phyloP scores from a whole-genome alignment of 1,140 invertebrate species.

The Cydia fagiglandana region DNA sequence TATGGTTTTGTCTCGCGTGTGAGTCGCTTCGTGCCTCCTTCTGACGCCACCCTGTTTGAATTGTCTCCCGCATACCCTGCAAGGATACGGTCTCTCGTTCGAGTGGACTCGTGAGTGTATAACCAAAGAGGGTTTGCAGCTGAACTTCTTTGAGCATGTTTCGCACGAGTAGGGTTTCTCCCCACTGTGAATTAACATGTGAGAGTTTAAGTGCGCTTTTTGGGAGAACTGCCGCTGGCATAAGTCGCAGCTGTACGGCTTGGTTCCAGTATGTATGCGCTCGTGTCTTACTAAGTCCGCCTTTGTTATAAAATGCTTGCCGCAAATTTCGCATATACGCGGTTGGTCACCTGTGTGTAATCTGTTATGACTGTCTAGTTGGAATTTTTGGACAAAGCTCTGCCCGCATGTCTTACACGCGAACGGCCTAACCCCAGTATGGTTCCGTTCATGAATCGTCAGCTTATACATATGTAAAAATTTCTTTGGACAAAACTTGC shows the following conservation, averaged over 20 bases:
- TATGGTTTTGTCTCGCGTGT: neutral
- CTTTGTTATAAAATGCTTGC: neutral
- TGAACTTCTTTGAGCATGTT: neutral
- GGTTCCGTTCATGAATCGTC: neutral
- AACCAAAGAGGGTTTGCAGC: neutral
- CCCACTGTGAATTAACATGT: neutral
- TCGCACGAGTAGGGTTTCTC: neutral
- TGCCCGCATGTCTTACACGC: neutral
- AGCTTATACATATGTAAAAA: neutral
- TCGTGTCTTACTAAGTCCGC: neutral
- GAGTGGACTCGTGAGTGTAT: neutral
- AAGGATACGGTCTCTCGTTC: neutral
- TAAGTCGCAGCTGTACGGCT: neutral
- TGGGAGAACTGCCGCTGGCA: neutral
- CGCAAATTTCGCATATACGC: neutral
- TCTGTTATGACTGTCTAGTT: neutral
- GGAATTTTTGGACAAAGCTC: neutral
- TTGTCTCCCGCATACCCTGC: neutral
- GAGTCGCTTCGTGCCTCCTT: neutral
- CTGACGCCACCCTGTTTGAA: slow-evolving; percentile 5
- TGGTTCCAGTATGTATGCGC: neutral
- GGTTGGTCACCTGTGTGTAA: slow-evolving; percentile 20
- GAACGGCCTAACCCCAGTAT: neutral
- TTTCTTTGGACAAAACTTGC: neutral
- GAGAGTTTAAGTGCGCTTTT: neutral